A percentile compares a stretch with the other conserved stretches of the same genome.
These are phyloP conservation scores for Hydrotaea cyrtoneurina DNA, from an alignment of 2,888 invertebrate species.

Conservation along the genomic window DNA sequence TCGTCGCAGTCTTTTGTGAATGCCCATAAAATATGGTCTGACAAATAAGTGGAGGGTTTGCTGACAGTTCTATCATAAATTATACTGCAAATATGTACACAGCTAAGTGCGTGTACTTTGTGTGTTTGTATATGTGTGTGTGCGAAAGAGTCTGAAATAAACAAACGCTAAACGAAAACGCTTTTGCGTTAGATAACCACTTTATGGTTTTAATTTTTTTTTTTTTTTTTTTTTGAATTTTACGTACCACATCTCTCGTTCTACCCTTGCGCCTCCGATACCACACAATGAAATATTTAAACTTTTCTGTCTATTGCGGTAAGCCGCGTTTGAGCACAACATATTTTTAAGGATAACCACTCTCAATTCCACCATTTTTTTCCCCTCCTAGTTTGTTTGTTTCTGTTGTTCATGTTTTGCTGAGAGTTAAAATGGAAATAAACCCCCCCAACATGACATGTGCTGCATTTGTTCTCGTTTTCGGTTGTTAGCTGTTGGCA, in stretches of 20 bases:
- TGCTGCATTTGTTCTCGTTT: not conserved
- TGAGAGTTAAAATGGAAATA: not conserved
- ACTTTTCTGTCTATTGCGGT: conserved; percentile 38
- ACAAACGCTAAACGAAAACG: conserved; percentile 22
- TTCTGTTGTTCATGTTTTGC: conserved; percentile 6
- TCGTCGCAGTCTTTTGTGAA: too few species aligned
- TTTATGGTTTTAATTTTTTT: conserved; percentile 47
- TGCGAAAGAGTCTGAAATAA: not conserved
- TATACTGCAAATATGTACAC: conserved; percentile 37
- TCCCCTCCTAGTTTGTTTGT: too few species aligned
- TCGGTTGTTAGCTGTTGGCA: not conserved
- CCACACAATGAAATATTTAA: not conserved
- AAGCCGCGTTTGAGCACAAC: conserved; percentile 13
- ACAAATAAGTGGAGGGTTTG: conserved; percentile 4
- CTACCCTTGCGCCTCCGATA: not conserved
- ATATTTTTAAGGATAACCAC: conserved; percentile 25
- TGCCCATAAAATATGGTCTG: conserved; percentile 30
- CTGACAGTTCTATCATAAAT: conserved; percentile 38
- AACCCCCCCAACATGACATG: not conserved
- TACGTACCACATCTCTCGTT: not conserved
- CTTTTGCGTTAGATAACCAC: conserved; percentile 42
- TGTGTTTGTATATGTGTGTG: not conserved
- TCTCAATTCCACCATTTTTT: conserved; percentile 15
- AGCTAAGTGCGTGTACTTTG: conserved; percentile 11
- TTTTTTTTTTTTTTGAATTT: conserved; percentile 1